These are phyloP conservation scores for Cathartes aura DNA, from an alignment of 2,113 vertebrate genomes.

Conservation along the genomic window DNA sequence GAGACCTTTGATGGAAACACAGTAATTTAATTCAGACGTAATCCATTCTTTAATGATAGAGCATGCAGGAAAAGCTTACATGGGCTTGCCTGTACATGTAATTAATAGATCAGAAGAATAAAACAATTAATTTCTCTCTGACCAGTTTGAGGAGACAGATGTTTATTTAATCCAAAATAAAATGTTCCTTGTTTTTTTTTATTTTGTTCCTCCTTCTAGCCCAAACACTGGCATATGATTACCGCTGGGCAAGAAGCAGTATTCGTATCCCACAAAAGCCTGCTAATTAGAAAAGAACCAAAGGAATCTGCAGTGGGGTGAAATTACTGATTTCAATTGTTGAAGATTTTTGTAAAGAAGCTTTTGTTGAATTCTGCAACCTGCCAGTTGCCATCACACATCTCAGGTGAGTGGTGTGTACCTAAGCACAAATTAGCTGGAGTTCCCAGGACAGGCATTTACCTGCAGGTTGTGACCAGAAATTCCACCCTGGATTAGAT, in stretches of 20 bases:
- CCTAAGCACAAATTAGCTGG: fast-evolving
- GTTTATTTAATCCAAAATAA: slow-evolving; percentile 46
- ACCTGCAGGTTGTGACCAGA: background rate
- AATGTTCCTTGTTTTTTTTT: background rate
- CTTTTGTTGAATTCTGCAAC: background rate
- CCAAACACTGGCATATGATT: background rate
- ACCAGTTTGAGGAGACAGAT: slow-evolving; percentile 7
- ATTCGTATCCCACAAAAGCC: background rate
- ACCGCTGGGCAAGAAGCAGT: background rate
- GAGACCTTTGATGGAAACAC: slow-evolving; percentile 18
- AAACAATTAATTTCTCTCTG: slow-evolving; percentile 47
- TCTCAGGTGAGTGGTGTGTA: background rate
- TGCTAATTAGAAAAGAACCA: background rate
- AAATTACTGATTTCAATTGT: background rate
- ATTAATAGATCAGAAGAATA: slow-evolving; percentile 27
- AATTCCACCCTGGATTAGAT: background rate
- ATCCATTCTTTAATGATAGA: slow-evolving; percentile 37
- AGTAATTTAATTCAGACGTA: slow-evolving; percentile 27
- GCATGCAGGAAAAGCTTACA: background rate
- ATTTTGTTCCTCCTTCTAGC: background rate
- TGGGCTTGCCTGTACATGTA: slow-evolving; percentile 1
- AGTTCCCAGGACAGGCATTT: background rate
- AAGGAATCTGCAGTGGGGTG: background rate
- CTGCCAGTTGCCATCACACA: background rate
- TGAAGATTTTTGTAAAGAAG: background rate